phyloP scores from a whole-genome alignment of 2,113 vertebrate species.

The Salvelinus sp. region DNA sequence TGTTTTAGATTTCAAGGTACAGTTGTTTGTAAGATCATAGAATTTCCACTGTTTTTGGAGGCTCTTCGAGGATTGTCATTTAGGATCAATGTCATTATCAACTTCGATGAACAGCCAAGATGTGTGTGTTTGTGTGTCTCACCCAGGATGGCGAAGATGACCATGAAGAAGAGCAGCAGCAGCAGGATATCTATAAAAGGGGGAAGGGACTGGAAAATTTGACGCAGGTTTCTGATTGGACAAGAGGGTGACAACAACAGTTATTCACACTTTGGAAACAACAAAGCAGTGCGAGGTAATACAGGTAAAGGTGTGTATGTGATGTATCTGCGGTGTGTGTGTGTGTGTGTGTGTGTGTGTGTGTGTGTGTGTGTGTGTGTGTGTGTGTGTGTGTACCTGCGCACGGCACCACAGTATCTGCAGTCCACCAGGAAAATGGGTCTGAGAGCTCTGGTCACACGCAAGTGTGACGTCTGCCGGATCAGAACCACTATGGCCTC shows the following conservation, averaged over 20 bases:
- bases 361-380: neutral
- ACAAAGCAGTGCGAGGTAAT: neutral
- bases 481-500: conserved; percentile 96
- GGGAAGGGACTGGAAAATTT: conserved; percentile 98
- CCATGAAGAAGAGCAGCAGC: conserved; percentile 97
- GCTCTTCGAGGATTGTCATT: too few species aligned
- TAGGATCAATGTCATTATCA: too few species aligned
- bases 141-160: conserved; percentile 96
- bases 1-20: neutral
- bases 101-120: too few species aligned
- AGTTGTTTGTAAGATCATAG: neutral
- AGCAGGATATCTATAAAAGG: conserved; percentile 97
- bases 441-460: conserved; percentile 91
- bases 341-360: neutral
- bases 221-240: conserved; percentile 88
- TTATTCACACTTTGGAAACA: neutral
- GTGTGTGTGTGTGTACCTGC: conserved; percentile 74
- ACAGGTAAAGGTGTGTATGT: neutral
- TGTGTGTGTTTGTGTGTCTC: conserved; percentile 54
- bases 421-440: conserved; percentile 98
- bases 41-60: neutral
- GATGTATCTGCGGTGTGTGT: neutral
- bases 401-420: conserved; percentile 92
- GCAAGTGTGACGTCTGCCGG: conserved; percentile 90
- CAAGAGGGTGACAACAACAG: conserved; percentile 8